Evolutionary conservation across 1,140 invertebrate species (phyloP), one percentile per base, ranked within the genome.

Genomic region (Idris sp.): DNA sequence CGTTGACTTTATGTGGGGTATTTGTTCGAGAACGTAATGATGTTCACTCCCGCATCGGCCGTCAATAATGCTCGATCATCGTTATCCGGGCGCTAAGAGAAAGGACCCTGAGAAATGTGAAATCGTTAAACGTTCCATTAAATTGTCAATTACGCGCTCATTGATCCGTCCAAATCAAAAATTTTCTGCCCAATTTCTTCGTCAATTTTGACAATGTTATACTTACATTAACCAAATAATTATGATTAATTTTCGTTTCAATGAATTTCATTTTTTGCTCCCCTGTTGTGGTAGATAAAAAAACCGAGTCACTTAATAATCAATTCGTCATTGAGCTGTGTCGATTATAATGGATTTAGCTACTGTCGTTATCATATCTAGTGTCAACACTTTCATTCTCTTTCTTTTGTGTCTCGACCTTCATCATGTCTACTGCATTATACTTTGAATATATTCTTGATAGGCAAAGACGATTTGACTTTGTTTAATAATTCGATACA

Each of bases 1-100:
- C 41, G 10, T 48, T 0, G 48, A 67, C 38, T 33, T 48, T 61
- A 61, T 74, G 48, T 74, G 71, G 61, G 71, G 61, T 67, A 61
- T 67, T 74, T 74, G 73, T 54, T 59, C 41, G 65, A 61, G 49
- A 14, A 62, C 49, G 51, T 59, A 59, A 62, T 68, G 44, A 61
- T 67, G 59, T 48, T 68, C 69, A 72, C 44, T 73, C 67, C 61
- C 61, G 73, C 61, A 67, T 79, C 46, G 33, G 59, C 46, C 54
- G 36, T 65, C 65, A 81, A 84, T 81, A 83, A 56, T 79, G 84
- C 81, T 79, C 74, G 67, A 81, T 85, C 84, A 85, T 84, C 65
- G 79, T 74, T 68, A 74, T 59, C 67, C 68, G 61, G 77, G 71
- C 56, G 38, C 19, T 51, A 51, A 65, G 36, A 54, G 59, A 73